These are phyloP conservation scores for Laticauda colubrina DNA, from an alignment of 2,113 vertebrate species.

Conservation along the genomic window DNA sequence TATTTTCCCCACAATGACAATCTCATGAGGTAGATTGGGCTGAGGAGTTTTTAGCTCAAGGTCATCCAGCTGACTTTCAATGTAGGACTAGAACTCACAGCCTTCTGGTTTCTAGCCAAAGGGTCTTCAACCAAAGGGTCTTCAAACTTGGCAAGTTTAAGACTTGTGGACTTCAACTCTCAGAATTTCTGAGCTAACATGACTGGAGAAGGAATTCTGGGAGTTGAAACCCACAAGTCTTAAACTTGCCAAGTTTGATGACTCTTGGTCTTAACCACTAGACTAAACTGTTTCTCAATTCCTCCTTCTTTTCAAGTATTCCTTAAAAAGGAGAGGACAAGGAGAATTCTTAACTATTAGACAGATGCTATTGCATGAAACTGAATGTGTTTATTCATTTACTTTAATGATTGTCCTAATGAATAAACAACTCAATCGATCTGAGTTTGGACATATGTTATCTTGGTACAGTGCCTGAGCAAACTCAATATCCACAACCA, in stretches of 20 bases:
- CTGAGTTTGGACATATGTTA: background rate
- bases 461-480: background rate
- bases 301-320: background rate
- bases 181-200: too few species aligned
- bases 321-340: background rate
- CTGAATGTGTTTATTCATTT: background rate
- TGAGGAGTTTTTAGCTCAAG: background rate
- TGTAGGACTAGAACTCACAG: background rate
- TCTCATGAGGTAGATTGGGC: background rate
- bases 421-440: background rate
- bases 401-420: background rate
- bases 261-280: background rate
- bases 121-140: too few species aligned
- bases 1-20: background rate
- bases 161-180: too few species aligned
- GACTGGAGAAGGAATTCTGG: too few species aligned
- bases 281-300: background rate
- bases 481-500: background rate
- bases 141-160: too few species aligned
- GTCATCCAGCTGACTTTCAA: too few species aligned
- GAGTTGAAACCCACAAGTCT: too few species aligned
- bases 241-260: too few species aligned
- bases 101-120: background rate
- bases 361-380: background rate
- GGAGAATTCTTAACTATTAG: background rate